phyloP scores from a whole-genome alignment of 2,113 vertebrate genomes.

The Ceyx margarethae region DNA sequence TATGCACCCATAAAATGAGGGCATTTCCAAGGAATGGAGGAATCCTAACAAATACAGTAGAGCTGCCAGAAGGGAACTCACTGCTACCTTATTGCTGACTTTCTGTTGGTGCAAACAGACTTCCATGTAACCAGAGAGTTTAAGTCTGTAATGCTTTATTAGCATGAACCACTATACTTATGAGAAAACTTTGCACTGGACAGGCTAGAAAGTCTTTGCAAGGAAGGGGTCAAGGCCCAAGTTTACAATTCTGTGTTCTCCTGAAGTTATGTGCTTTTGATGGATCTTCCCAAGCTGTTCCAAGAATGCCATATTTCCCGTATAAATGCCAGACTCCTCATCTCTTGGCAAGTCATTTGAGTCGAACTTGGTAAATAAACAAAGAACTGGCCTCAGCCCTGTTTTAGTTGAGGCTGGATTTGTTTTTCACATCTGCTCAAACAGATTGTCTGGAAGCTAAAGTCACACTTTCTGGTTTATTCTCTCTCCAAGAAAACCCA shows the following conservation, averaged over 20 bases:
- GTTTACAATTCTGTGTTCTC: neutral
- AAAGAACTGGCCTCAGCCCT: neutral
- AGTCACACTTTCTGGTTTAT: conserved; percentile 10
- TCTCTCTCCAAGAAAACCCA: neutral
- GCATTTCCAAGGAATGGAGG: neutral
- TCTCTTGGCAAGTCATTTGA: conserved; percentile 11
- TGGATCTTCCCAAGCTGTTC: neutral
- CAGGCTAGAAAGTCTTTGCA: neutral
- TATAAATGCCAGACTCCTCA: neutral
- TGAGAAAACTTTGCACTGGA: neutral
- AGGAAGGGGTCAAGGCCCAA: neutral
- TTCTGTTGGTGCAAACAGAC: neutral
- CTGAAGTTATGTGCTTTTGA: neutral
- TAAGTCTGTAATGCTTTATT: neutral
- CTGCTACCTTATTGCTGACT: neutral
- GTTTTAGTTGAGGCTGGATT: neutral
- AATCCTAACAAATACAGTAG: neutral
- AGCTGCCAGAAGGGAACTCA: neutral
- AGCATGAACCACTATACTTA: neutral
- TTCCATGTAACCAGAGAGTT: neutral
- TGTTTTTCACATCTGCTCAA: conserved; percentile 39
- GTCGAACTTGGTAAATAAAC: conserved; percentile 33
- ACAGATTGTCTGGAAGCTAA: conserved; percentile 17
- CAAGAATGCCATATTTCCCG: neutral
- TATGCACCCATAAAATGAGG: neutral